Evolutionary conservation across 2,797 vertebrate genomes (phyloP), one percentile per base, ranked within the genome.

Genomic region (Emys orbicularis): DNA sequence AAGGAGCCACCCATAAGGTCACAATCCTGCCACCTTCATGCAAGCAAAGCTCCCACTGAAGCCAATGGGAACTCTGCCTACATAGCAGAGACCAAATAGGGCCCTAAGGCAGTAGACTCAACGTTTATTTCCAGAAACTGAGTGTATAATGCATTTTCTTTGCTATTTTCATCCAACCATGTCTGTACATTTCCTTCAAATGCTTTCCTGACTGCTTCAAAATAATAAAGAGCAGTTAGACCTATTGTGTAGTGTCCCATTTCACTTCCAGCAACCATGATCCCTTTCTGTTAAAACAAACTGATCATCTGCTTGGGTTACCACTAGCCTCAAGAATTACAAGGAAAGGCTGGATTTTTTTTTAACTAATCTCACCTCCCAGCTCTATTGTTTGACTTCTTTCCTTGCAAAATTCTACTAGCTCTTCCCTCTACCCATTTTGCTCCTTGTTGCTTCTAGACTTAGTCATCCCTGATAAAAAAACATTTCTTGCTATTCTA

Each of bases 351-450:
- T 90, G 84, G n/a, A 53, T 53, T 77, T 10, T 13, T 57, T 87
- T 87, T 25, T 53, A n/a, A 89, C 85, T 76, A 37, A 76, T 81
- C 92, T 91, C 1, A 2, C 9, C n/a, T 92, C 77, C 59, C 34
- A 89, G 56, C 59, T 56, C 41, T 88, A 81, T 10, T 82, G 83
- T 81, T 65, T 90, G 56, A 59, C 27, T 57, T 61, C 47, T 84
- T 13, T 8, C 53, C 37, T 76, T 61, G n/a, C 57, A 25, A 12
- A 90, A 83, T n/a, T 89, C 84, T 77, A 41, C 84, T 90, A 56
- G 83, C 61, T 92, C 91, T 41, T 87, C 81, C 47, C 77, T 77
- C 65, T 86, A 79, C 31, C 8, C 90, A 81, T 34, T 94, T 84
- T 8, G 88, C 3, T 9, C 8, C 44, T 85, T 83, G 84, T 92